phyloP scores from a whole-genome alignment of 2,113 vertebrate genomes.

The Leuciscus idus region DNA sequence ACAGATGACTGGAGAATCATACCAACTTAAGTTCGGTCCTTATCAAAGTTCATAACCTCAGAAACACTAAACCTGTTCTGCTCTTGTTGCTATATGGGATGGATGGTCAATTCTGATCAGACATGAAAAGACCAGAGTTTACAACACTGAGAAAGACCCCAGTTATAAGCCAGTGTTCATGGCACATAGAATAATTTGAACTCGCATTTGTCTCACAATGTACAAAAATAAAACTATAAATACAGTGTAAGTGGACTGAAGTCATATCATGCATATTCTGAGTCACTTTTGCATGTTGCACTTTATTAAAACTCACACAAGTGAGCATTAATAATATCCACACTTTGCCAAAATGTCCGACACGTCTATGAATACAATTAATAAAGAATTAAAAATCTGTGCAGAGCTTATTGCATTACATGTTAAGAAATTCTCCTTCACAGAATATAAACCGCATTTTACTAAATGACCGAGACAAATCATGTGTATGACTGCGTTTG shows the following conservation, averaged over 20 bases:
- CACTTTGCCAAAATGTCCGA: constrained; percentile 27
- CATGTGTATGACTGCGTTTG: background rate
- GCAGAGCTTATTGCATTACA: constrained; percentile 56
- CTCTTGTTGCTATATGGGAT: background rate
- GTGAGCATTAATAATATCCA: constrained; percentile 26
- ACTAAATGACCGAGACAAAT: background rate
- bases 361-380: background rate
- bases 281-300: constrained; percentile 23
- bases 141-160: constrained; percentile 30
- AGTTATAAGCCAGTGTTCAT: constrained; percentile 44
- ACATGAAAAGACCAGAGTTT: constrained; percentile 3
- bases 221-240: constrained; percentile 62
- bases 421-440: background rate
- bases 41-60: background rate
- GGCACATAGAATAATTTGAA: constrained; percentile 43
- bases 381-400: constrained; percentile 28
- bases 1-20: constrained; percentile 2
- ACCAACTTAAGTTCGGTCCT: background rate
- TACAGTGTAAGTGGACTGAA: constrained; percentile 35
- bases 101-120: background rate
- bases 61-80: background rate
- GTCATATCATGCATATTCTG: constrained; percentile 53
- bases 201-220: constrained; percentile 31
- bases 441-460: constrained; percentile 5
- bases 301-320: constrained; percentile 28